Evolutionary conservation across 53 echinoderm and acorn worm genomes (phyloP).

Genomic region (Echinometra lucunter): DNA sequence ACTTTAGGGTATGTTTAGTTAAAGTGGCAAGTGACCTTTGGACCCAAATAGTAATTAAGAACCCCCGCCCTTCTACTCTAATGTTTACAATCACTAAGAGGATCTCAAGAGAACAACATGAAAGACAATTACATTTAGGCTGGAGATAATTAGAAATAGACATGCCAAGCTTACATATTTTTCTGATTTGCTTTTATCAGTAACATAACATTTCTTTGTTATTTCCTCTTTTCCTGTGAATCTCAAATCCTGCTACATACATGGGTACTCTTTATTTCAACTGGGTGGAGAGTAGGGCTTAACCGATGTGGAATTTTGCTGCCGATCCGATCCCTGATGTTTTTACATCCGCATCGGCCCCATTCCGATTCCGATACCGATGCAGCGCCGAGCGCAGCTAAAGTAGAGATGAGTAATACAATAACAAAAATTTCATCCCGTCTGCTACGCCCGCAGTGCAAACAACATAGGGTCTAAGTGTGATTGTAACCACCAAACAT

Average conservation of each 20-base stretch:
- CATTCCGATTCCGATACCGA: too few relatives aligned
- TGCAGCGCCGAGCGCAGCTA: too few relatives aligned
- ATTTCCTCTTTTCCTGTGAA: not conserved
- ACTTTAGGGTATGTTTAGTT: not conserved
- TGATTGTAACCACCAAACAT: too few relatives aligned
- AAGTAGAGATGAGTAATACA: too few relatives aligned
- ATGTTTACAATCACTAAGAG: not conserved
- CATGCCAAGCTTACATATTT: not conserved
- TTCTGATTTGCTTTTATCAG: not conserved
- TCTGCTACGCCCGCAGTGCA: too few relatives aligned
- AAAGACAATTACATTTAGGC: not conserved
- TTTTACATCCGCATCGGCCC: too few relatives aligned
- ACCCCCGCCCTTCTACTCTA: not conserved
- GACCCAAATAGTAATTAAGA: conserved; percentile 24
- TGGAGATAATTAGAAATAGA: not conserved
- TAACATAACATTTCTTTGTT: not conserved
- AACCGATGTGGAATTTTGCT: too few relatives aligned
- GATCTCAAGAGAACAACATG: not conserved
- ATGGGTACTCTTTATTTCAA: not conserved
- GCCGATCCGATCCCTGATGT: too few relatives aligned
- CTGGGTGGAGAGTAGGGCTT: too few relatives aligned
- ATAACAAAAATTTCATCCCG: too few relatives aligned
- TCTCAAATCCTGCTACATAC: not conserved
- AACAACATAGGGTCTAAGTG: too few relatives aligned
- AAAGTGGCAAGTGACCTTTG: not conserved